phyloP scores from a whole-genome alignment of 2,797 vertebrate genomes.

The Capromys pilorides region DNA sequence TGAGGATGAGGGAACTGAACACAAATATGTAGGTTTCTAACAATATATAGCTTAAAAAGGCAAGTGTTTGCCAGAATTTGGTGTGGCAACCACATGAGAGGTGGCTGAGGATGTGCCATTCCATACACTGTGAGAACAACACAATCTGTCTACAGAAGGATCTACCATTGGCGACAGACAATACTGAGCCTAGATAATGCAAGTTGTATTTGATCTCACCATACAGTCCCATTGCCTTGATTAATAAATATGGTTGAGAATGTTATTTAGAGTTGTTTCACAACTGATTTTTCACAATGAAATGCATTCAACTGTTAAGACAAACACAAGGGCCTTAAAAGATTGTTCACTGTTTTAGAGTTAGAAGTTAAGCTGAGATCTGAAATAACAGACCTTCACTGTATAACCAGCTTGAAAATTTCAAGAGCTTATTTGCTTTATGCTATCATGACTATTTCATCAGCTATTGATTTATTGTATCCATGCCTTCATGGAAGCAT shows the following conservation, averaged over 20 bases:
- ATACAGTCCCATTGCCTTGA: neutral
- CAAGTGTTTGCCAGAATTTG: neutral
- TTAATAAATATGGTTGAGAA: neutral
- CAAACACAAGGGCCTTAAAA: neutral
- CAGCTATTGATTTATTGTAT: too few relatives aligned
- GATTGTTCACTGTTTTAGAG: neutral
- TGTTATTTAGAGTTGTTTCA: conserved; percentile 5
- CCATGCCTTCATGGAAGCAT: too few relatives aligned
- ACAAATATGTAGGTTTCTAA: neutral
- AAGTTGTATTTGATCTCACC: neutral
- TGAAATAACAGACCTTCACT: neutral
- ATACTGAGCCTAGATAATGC: neutral
- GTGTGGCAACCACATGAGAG: neutral
- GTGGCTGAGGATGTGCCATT: neutral
- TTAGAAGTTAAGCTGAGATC: neutral
- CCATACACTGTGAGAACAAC: neutral
- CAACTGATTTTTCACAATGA: neutral
- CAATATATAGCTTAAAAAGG: neutral
- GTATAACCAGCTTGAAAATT: neutral
- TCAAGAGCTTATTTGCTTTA: conserved; percentile 14
- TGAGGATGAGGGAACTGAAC: too few relatives aligned
- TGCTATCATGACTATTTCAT: neutral
- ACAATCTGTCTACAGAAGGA: neutral
- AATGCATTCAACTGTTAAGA: neutral
- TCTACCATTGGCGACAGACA: neutral